Conservation (phyloP, 92 coral and sea anemone species). For the Epizoanthus stellaris region DNA sequence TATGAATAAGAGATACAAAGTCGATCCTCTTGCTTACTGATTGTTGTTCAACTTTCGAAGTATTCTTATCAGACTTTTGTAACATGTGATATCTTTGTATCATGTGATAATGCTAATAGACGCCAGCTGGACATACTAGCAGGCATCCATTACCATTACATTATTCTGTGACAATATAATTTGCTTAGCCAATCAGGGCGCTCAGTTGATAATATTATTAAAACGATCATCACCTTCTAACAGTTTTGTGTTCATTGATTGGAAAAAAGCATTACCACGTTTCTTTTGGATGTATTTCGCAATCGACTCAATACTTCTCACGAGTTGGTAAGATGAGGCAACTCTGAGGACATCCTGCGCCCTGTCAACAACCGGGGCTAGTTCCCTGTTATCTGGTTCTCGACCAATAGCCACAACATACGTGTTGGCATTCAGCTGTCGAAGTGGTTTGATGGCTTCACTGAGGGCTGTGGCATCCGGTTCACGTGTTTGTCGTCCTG, state of each 20-base stretch:
- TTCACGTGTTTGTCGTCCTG: slow-evolving; percentile 58
- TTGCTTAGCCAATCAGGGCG: no score
- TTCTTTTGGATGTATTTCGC: slow-evolving; percentile 27
- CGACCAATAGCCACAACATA: slow-evolving; percentile 68
- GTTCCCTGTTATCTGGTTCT: slow-evolving; percentile 41
- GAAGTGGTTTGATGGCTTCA: slow-evolving; percentile 50
- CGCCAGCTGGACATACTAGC: no score
- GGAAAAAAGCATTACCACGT: slow-evolving; percentile 13
- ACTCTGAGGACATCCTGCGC: slow-evolving; percentile 60
- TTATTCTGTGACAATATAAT: no score
- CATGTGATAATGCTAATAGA: no score
- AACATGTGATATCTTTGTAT: no score
- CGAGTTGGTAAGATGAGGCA: slow-evolving; percentile 35
- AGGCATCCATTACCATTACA: no score
- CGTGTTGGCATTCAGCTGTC: slow-evolving; percentile 44
- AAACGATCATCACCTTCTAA: no score
- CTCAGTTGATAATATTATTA: no score
- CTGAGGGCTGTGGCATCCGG: slow-evolving; percentile 48
- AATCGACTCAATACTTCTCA: slow-evolving; percentile 9
- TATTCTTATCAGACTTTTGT: no score
- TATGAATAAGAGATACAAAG: no score
- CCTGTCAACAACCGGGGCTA: slow-evolving; percentile 55
- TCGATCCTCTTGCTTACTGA: no score
- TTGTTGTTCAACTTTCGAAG: no score
- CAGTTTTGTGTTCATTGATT: neutral